Evolutionary conservation across 1,140 invertebrate genomes (phyloP).

Genomic region (Meloidogyne hapla): DNA sequence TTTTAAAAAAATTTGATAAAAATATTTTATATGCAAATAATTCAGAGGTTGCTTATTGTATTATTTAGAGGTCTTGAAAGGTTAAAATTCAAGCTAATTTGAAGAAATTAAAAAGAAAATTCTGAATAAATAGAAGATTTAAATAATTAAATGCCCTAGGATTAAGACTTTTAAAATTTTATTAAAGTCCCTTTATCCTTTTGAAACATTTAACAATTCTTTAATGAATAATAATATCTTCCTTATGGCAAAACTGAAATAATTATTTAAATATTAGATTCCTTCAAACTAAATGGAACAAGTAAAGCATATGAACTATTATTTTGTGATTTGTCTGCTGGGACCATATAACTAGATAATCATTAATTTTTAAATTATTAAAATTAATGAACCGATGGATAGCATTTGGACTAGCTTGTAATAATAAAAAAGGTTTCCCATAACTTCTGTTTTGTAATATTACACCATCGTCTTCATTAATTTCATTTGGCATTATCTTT

Average conservation of each 20-base stretch:
- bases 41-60: no score
- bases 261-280: constrained; percentile 48
- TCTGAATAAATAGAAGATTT: not conserved
- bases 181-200: no score
- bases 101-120: no score
- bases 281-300: constrained; percentile 55
- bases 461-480: constrained; percentile 58
- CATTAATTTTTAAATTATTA: not conserved
- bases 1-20: no score
- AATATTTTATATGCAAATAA: no score
- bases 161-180: no score
- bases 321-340: constrained; percentile 12
- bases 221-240: no score
- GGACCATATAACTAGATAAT: constrained; percentile 27
- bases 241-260: no score
- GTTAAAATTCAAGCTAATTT: no score
- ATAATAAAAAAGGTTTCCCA: constrained; percentile 45
- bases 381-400: constrained; percentile 56
- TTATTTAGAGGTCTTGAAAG: no score
- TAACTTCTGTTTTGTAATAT: constrained; percentile 59
- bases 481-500: constrained; percentile 61
- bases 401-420: constrained; percentile 52
- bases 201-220: no score
- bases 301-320: constrained; percentile 35
- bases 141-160: no score